Base-by-base conservation (phyloP, 2,888 invertebrate genomes). In the Lumbricus terrestris region DNA sequence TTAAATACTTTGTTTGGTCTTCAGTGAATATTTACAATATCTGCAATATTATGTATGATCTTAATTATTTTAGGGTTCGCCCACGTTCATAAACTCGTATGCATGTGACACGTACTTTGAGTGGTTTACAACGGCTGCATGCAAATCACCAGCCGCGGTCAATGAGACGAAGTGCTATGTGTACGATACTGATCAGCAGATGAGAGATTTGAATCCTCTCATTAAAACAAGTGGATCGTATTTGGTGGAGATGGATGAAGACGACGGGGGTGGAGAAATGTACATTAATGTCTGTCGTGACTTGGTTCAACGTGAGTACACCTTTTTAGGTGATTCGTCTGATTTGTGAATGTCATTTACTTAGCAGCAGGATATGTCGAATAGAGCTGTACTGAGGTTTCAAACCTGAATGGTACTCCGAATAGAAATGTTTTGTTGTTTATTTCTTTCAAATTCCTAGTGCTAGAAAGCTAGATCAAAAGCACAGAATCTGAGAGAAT, bases 31-130 rank as follows among this genome's bases (percentile, higher is more conserved):
- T n/a, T n/a, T 69, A n/a, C n/a, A n/a, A n/a, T n/a, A n/a, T n/a
- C n/a, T n/a, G n/a, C n/a, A 69, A 69, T 69, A 1, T 69, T 69
- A n/a, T 6, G 8, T n/a, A n/a, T n/a, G 0, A 47, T 2, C 8
- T n/a, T 69, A 23, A 69, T 34, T 34, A 16, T 85, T 85, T 85
- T 23, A 85, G 85, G 85, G 85, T 37, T 35, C 37, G 16, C 85
- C 85, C 85, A 37, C 37, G 20, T 85, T 85, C 35, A 5, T 85
- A 34, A 85, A 37, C 85, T 85, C 85, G 20, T 85, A 85, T 35
- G 85, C 85, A 33, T 85, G 85, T 85, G 85, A 85, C 23, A 85
- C 85, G n/a, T 85, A 85, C 85, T 85, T 85, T 85, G 85, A 85
- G 85, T 85, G 85, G 85, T 37, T 23, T 23, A 85, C 85, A 35